A percentile compares a stretch with the other conserved stretches of the same genome.
Evolutionary conservation across 2,888 invertebrate genomes (phyloP).

Genomic region (Cataglyphis rosenhaueri): DNA sequence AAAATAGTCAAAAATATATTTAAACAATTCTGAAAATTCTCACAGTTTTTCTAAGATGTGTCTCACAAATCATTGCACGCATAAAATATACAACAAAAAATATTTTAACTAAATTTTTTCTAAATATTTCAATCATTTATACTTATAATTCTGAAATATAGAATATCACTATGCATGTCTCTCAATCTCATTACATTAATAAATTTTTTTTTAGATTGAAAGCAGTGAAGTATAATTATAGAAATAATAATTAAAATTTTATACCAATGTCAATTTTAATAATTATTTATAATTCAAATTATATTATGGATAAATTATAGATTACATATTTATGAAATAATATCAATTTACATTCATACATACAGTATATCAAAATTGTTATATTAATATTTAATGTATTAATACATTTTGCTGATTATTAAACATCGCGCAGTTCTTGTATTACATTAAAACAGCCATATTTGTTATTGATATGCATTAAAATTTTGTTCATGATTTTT

Average conservation of each 20-base stretch:
- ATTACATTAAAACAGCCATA: not conserved
- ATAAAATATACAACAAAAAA: not conserved
- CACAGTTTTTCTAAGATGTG: not conserved
- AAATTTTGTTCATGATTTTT: conserved; percentile 51
- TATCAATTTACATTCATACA: conserved; percentile 16
- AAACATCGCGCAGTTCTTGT: not conserved
- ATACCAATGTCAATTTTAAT: not conserved
- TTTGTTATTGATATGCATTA: not conserved
- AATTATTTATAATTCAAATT: not conserved
- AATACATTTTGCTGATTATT: conserved; percentile 18
- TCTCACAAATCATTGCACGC: not conserved
- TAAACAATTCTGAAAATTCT: not conserved
- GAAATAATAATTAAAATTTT: not conserved
- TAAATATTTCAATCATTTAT: not conserved
- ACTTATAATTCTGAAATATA: not conserved
- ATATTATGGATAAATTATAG: conserved; percentile 12
- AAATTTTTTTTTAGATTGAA: not conserved
- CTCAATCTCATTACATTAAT: too few species aligned
- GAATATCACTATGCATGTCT: not conserved
- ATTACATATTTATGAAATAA: conserved; percentile 4
- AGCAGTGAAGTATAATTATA: not conserved
- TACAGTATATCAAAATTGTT: not conserved
- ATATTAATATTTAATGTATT: conserved; percentile 13
- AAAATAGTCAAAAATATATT: not conserved
- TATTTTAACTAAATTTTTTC: not conserved